phyloP scores from a whole-genome alignment of 2,888 invertebrate species.

The Ramazzottius varieornatus region DNA sequence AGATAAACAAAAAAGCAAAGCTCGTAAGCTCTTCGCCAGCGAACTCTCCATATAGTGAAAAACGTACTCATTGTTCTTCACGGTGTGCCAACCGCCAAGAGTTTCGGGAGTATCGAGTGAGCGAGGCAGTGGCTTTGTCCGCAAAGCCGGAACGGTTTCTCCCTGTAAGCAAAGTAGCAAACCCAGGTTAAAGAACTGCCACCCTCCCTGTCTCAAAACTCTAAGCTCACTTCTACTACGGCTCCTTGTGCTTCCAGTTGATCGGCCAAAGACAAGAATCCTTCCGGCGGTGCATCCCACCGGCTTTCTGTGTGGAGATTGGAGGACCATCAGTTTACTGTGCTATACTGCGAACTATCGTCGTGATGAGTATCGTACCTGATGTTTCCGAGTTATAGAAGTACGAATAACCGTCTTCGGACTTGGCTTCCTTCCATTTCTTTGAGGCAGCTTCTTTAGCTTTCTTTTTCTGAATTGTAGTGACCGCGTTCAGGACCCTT shows the following conservation, averaged over 20 bases:
- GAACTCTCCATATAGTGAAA: too few species aligned
- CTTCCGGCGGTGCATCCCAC: conserved; percentile 4
- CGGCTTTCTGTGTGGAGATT: neutral
- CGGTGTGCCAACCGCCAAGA: neutral
- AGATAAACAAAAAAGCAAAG: too few species aligned
- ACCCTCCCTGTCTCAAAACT: neutral
- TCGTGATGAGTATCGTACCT: too few species aligned
- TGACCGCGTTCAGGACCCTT: neutral
- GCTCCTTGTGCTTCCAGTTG: neutral
- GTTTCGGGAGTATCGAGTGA: neutral
- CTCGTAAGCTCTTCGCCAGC: too few species aligned
- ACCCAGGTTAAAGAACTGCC: too few species aligned
- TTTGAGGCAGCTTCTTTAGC: neutral
- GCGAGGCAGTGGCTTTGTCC: neutral
- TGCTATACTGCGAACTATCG: neutral
- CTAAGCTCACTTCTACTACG: too few species aligned
- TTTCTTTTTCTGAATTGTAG: neutral
- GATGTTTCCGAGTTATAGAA: neutral
- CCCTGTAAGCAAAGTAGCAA: too few species aligned
- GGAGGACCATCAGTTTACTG: too few species aligned
- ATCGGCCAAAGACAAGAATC: conserved; percentile 1
- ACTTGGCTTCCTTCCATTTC: neutral
- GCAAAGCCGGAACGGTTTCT: neutral
- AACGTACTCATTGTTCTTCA: too few species aligned
- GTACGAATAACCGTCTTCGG: neutral